Evolutionary conservation across 2,113 vertebrate genomes (phyloP), one percentile per base, ranked within the genome.

Genomic region (Pungitius pungitius): DNA sequence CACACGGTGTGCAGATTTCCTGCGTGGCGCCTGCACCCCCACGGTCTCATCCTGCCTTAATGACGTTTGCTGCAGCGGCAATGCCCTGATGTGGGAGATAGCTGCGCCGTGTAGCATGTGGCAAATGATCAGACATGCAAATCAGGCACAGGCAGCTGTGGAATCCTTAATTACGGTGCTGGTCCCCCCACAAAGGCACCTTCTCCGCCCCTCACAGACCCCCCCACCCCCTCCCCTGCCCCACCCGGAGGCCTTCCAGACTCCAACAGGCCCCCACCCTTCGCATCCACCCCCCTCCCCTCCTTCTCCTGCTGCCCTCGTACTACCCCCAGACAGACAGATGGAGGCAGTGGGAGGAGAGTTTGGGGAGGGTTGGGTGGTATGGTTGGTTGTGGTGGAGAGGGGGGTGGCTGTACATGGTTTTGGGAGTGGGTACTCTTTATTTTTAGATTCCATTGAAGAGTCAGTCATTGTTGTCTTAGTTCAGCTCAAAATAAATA

Each of bases 41-140:
- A 70, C 69, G 22, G 84, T 60, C 77, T 78, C 78, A 52, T 78
- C 55, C 75, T 77, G 86, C 59, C 72, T 80, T 90, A 90, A 91
- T 89, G 90, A 87, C 77, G 76, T 82, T 82, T 89, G 86, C 87
- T 89, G 88, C 80, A 67, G 86, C 10, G 60, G 74, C 83, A 80
- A 81, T 85, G 84, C 85, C 87, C 87, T 88, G 85, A 91, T 89
- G 91, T 86, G 88, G 84, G 75, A 83, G 81, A 88, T 88, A 84
- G 81, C 15, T 49, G 80, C 64, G 78, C 49, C 85, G 87, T 86
- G 77, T 77, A 88, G 90, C 90, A 90, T 91, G 90, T 91, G 88
- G 89, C 83, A 89, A 93, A 92, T 88, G 82, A 92, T 89, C 92
- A 92, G 92, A 91, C 91, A 92, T 92, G 92, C 91, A 92, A 92